Evolutionary conservation across 1,140 invertebrate species (phyloP).

Genomic region (Lepidotrigona ventralis): DNA sequence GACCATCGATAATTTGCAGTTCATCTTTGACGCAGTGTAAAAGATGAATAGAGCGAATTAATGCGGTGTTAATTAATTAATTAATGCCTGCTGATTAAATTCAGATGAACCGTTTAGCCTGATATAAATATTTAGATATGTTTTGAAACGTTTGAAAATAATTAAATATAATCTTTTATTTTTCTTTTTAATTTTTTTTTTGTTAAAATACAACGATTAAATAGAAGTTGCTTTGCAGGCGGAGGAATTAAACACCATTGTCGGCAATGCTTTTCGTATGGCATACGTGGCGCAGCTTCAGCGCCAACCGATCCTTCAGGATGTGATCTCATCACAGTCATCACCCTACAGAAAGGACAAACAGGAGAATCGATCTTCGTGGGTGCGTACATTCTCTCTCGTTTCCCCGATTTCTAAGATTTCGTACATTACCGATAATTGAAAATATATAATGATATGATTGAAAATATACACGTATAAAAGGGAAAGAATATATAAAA

Average conservation of each 20-base stretch:
- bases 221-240: constrained; percentile 82
- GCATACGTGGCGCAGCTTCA: constrained; percentile 93
- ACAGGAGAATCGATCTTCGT: constrained; percentile 77
- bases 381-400: constrained; percentile 77
- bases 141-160: background rate
- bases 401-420: no score
- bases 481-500: no score
- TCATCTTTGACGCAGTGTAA: constrained; percentile 6
- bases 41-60: constrained; percentile 47
- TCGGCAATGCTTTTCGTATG: constrained; percentile 95
- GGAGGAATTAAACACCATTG: constrained; percentile 92
- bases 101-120: background rate
- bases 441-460: no score
- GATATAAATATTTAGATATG: background rate
- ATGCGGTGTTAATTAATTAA: constrained; percentile 23
- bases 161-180: background rate
- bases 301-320: constrained; percentile 82
- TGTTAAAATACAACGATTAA: background rate
- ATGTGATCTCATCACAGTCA: constrained; percentile 80
- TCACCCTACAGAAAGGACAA: constrained; percentile 76
- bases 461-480: no score
- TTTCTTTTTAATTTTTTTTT: background rate
- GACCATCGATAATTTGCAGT: constrained; percentile 6
- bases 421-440: no score
- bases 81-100: constrained; percentile 6